Evolutionary conservation across 37 sponge, comb jelly and placozoan species (phyloP), one percentile per base, ranked within the genome.

Genomic region (Mnemiopsis leidyi): DNA sequence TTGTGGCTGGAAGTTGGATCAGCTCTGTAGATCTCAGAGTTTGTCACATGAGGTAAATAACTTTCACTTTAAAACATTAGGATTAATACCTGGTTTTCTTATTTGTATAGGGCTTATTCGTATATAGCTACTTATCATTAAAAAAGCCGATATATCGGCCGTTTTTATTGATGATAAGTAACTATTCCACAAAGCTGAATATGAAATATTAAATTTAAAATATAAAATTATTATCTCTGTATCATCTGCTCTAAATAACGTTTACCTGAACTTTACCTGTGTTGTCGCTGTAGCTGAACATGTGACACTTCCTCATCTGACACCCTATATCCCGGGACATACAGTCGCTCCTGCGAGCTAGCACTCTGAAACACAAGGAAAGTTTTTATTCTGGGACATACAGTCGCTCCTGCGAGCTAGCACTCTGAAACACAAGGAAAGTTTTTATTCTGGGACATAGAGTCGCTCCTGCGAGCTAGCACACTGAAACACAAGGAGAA

Each of bases 291-390:
- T 13, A 85, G 90, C 28, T 13, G 90, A n/a, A 23, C 7, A 39
- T 85, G 90, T 39, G 61, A 7, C 0, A 85, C 29, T 16, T 85
- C 90, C 48, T 85, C 90, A 39, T 85, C 90, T 40, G 90, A 85
- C 16, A 33, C 35, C n/a, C 61, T 85, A 18, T n/a, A 29, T 3
- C 30, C 75, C 28, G 40, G 90, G 90, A 77, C 32, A 18, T 85
- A 85, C 90, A 85, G 29, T 39, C 90, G 33, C 48, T 85, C 90
- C 36, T 85, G 90, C 0, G 90, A 85, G 1, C 38, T 36, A 3
- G 90, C 90, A 85, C 90, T 85, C 90, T 85, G 90, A 40, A 28
- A 28, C 30, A 71, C 25, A 85, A 35, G 37, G 21, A 79, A 35
- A 79, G 36, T 23, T 79, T 35, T 36, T 79, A 79, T 23, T n/a